phyloP scores from a whole-genome alignment of 2,113 vertebrate species.

The Castor canadensis region DNA sequence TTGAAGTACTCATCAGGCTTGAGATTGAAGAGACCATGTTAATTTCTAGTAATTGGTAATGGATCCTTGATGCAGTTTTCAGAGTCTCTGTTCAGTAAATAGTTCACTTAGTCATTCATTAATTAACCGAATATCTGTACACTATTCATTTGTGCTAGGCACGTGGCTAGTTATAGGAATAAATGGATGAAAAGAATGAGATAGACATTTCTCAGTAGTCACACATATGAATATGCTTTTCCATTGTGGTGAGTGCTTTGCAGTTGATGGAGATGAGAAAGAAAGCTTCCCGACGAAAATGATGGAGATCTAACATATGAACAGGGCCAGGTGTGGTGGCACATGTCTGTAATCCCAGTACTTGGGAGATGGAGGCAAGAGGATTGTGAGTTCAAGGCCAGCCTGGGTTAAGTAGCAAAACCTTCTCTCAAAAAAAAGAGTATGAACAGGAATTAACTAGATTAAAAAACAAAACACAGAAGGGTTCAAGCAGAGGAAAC shows the following conservation, averaged over 20 bases:
- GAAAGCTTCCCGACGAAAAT: neutral
- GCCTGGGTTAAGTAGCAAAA: too few species aligned
- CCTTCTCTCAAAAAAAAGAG: too few species aligned
- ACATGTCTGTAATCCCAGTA: too few species aligned
- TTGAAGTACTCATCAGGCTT: neutral
- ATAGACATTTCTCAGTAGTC: neutral
- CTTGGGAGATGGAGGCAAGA: too few species aligned
- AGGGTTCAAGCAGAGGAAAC: neutral
- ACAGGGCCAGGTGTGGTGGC: too few species aligned
- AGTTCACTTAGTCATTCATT: neutral
- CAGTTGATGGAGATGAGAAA: neutral
- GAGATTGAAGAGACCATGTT: neutral
- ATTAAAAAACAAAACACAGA: neutral
- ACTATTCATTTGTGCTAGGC: neutral
- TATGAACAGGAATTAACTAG: neutral
- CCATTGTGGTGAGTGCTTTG: neutral
- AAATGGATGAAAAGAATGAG: neutral
- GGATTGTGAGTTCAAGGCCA: too few species aligned
- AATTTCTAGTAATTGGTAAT: rapidly evolving
- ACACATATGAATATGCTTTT: neutral
- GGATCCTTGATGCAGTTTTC: neutral
- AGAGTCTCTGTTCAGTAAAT: neutral
- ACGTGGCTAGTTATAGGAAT: neutral
- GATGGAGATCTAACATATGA: neutral
- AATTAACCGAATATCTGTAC: neutral